These are phyloP conservation scores for Trichogramma pretiosum DNA, from an alignment of 1,140 invertebrate species.

Conservation along the genomic window DNA sequence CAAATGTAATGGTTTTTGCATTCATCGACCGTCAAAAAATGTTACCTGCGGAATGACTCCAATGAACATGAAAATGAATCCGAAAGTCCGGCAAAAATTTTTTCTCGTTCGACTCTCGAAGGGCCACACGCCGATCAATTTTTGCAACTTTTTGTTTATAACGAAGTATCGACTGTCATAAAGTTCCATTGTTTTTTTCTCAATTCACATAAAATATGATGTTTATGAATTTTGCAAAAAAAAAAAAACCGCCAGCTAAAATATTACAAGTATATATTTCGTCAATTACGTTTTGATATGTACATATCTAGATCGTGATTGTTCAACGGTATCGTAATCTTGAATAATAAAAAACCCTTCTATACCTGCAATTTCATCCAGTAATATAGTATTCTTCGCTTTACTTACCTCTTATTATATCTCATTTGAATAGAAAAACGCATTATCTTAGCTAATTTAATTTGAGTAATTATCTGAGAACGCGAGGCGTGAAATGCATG, in stretches of 20 bases:
- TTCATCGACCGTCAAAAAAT: background rate
- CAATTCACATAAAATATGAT: too few relatives aligned
- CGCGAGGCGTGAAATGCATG: background rate
- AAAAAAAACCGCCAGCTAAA: too few relatives aligned
- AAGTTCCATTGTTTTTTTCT: background rate
- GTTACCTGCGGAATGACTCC: background rate
- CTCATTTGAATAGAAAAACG: background rate
- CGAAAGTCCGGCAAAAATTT: background rate
- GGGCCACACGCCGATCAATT: background rate
- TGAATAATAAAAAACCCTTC: too few relatives aligned
- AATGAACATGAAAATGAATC: background rate
- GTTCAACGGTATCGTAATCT: too few relatives aligned
- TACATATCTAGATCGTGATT: too few relatives aligned
- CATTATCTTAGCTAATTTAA: background rate
- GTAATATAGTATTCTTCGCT: background rate
- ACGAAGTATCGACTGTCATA: slow-evolving; percentile 4
- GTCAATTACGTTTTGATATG: too few relatives aligned
- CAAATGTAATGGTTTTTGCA: background rate
- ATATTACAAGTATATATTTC: too few relatives aligned
- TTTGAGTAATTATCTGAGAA: background rate
- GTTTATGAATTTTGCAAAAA: too few relatives aligned
- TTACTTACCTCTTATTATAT: background rate
- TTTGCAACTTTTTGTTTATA: background rate
- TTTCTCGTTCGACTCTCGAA: background rate
- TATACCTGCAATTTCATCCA: background rate